A percentile compares a stretch with the other conserved stretches of the same genome.
These are phyloP conservation scores for Bergia puertoricense DNA, from an alignment of 92 coral and sea anemone genomes.

Conservation along the genomic window DNA sequence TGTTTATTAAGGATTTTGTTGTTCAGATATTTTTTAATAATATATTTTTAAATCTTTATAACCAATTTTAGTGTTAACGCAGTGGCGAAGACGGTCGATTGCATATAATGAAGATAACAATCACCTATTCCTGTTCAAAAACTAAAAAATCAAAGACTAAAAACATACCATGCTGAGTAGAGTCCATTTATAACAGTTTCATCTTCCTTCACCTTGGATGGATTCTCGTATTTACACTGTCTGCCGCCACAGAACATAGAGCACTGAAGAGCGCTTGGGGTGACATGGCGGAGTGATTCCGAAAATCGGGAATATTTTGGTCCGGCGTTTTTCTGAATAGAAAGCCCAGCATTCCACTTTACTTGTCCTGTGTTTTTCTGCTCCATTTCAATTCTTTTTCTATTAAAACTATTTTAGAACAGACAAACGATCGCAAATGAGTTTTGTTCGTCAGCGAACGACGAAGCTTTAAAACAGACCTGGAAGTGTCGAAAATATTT, in stretches of 20 bases:
- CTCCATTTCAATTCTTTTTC: slow-evolving; percentile 29
- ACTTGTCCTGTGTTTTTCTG: slow-evolving; percentile 64
- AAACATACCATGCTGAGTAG: slow-evolving; percentile 91
- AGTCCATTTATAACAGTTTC: slow-evolving; percentile 93
- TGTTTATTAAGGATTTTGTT: background rate
- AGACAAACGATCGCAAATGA: background rate
- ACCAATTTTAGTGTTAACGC: background rate
- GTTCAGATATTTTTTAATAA: background rate
- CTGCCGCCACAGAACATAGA: slow-evolving; percentile 99
- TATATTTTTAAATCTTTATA: background rate
- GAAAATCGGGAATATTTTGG: slow-evolving; percentile 98
- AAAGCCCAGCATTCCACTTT: slow-evolving; percentile 68
- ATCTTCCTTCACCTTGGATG: slow-evolving; percentile 73
- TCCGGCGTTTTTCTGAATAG: slow-evolving; percentile 72
- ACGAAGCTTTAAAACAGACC: too few relatives aligned
- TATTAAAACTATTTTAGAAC: background rate
- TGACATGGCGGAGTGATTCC: slow-evolving; percentile 88
- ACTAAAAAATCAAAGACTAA: background rate
- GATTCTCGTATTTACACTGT: slow-evolving; percentile 95
- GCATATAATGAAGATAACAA: background rate
- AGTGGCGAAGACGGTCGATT: background rate
- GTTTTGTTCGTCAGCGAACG: background rate
- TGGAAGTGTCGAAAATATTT: background rate
- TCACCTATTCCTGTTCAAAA: background rate
- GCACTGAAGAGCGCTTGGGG: slow-evolving; percentile 91